A percentile compares a stretch with the other conserved stretches of the same genome.
phyloP scores from a whole-genome alignment of 2,888 invertebrate species.

The Ochlodes sylvanus region DNA sequence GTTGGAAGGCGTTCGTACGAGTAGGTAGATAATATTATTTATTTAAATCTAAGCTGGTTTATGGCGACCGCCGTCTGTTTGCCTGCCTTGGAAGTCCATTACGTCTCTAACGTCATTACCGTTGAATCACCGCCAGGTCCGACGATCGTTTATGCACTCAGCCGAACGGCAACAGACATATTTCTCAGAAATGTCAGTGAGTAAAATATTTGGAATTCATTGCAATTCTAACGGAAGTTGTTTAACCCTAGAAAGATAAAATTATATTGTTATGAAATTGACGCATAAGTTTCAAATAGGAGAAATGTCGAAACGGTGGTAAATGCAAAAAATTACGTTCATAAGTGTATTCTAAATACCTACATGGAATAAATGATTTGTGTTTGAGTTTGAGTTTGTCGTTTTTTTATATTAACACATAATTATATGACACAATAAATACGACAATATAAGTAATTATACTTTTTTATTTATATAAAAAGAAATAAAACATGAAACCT shows the following conservation, averaged over 20 bases:
- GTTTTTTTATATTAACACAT: too few relatives aligned
- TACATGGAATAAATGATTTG: too few relatives aligned
- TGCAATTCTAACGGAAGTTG: constrained; percentile 45
- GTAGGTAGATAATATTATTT: constrained; percentile 44
- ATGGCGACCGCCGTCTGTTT: constrained; percentile 58
- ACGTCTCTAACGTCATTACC: constrained; percentile 63
- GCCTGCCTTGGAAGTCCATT: constrained; percentile 62
- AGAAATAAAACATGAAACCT: too few relatives aligned
- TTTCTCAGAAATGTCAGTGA: constrained; percentile 65
- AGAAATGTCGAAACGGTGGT: too few relatives aligned
- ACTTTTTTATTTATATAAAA: too few relatives aligned
- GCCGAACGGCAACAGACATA: constrained; percentile 61
- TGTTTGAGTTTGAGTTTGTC: too few relatives aligned
- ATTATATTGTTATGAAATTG: too few relatives aligned
- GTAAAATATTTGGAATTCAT: constrained; percentile 56
- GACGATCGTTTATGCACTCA: constrained; percentile 56
- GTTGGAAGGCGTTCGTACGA: constrained; percentile 20
- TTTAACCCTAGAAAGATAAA: constrained; percentile 40
- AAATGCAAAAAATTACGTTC: too few relatives aligned
- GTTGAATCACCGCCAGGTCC: constrained; percentile 65
- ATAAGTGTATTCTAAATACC: too few relatives aligned
- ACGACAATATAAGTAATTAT: too few relatives aligned
- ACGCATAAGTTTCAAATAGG: too few relatives aligned
- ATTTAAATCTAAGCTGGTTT: constrained; percentile 51
- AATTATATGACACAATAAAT: too few relatives aligned